These are phyloP conservation scores for Chydorus sphaericus DNA, from an alignment of 2,888 invertebrate genomes.

Conservation along the genomic window DNA sequence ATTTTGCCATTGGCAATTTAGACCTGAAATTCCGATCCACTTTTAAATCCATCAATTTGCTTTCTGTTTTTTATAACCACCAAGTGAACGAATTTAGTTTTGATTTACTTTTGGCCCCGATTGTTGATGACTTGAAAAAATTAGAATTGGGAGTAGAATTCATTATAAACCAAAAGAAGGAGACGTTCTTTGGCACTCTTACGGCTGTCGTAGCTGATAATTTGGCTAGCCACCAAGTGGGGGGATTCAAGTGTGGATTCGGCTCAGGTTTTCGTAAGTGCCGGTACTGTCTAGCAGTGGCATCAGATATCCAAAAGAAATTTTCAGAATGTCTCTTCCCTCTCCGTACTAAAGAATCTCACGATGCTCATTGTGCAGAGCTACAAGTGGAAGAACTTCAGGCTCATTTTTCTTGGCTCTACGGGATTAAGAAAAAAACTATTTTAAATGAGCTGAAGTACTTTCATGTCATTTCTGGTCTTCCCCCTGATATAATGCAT, in stretches of 20 bases:
- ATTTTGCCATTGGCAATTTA: background rate
- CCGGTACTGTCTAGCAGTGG: background rate
- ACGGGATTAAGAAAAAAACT: slow-evolving; percentile 2
- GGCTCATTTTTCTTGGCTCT: background rate
- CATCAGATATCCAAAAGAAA: background rate
- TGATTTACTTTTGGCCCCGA: background rate
- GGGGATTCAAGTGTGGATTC: slow-evolving; percentile 1
- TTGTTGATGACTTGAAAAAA: background rate
- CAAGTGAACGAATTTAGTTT: background rate
- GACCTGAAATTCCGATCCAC: background rate
- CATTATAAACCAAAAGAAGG: background rate
- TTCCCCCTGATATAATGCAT: slow-evolving; percentile 1
- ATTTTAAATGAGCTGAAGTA: slow-evolving; percentile 3
- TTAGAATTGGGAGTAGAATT: background rate
- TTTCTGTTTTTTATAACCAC: background rate
- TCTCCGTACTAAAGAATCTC: background rate
- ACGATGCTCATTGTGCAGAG: background rate
- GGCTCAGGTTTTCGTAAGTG: background rate
- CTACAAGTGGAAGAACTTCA: background rate
- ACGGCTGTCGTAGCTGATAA: background rate
- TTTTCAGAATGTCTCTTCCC: background rate
- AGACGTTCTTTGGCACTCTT: background rate
- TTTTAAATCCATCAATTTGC: background rate
- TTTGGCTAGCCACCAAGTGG: background rate
- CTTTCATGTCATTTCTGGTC: background rate